phyloP scores from a whole-genome alignment of 1,140 invertebrate genomes.

The Papilio dardanus region DNA sequence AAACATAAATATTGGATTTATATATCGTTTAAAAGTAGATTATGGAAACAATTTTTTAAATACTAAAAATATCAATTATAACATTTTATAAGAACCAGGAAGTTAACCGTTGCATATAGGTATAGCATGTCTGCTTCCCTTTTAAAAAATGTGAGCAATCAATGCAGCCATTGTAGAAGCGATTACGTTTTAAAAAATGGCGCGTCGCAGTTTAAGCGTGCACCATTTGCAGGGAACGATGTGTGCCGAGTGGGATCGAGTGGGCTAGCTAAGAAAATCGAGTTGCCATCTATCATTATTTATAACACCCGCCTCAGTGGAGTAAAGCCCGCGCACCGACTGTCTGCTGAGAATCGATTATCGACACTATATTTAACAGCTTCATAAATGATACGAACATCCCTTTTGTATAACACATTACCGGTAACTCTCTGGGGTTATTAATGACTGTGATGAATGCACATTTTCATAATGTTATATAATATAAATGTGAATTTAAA shows the following conservation, averaged over 20 bases:
- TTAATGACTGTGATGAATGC: neutral
- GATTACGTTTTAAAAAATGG: conserved; percentile 30
- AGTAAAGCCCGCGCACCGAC: conserved; percentile 42
- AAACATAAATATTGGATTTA: neutral
- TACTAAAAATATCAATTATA: too few relatives aligned
- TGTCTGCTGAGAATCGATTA: conserved; percentile 48
- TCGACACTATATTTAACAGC: conserved; percentile 45
- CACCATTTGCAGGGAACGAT: conserved; percentile 38
- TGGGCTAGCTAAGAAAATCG: conserved; percentile 29
- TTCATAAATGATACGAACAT: conserved; percentile 36
- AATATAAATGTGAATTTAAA: too few relatives aligned
- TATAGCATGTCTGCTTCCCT: neutral
- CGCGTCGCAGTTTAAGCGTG: conserved; percentile 26
- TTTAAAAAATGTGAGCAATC: neutral
- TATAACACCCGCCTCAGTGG: conserved; percentile 53
- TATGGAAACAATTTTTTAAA: too few relatives aligned
- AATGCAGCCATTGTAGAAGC: conserved; percentile 24
- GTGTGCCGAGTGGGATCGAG: conserved; percentile 20
- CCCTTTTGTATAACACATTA: neutral
- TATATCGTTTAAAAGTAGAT: too few relatives aligned
- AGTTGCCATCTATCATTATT: conserved; percentile 58
- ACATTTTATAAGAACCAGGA: too few relatives aligned
- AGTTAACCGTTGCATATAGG: neutral
- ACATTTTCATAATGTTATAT: neutral
- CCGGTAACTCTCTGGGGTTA: neutral